A percentile compares a stretch with the other conserved stretches of the same genome.
phyloP scores from a whole-genome alignment of 2,888 invertebrate genomes.

The Meganola albula region DNA sequence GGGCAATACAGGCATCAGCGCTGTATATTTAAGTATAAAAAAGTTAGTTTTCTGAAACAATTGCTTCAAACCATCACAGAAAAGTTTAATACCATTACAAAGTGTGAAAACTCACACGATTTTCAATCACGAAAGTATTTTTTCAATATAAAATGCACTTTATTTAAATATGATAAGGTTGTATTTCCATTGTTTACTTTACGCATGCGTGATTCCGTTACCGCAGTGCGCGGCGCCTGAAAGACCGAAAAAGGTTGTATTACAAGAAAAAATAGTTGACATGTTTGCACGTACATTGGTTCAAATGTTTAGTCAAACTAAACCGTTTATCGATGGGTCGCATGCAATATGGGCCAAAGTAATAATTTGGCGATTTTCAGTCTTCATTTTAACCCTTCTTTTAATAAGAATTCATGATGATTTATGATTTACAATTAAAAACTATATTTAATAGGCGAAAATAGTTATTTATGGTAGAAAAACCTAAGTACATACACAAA shows the following conservation, averaged over 20 bases:
- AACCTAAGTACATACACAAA: too few relatives aligned
- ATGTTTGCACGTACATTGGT: conserved; percentile 41
- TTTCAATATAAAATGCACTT: conserved; percentile 25
- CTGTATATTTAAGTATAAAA: too few relatives aligned
- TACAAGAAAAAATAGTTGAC: conserved; percentile 42
- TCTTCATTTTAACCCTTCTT: background rate
- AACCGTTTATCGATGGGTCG: conserved; percentile 17
- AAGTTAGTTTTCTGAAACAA: too few relatives aligned
- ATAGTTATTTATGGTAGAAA: too few relatives aligned
- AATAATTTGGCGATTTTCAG: too few relatives aligned
- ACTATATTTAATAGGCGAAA: too few relatives aligned
- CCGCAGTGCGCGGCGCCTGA: conserved; percentile 76
- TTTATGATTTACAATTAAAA: too few relatives aligned
- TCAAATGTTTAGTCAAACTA: conserved; percentile 26
- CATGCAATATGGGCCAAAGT: conserved; percentile 32
- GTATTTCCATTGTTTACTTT: conserved; percentile 28
- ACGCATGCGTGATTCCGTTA: conserved; percentile 68
- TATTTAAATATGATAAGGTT: conserved; percentile 31
- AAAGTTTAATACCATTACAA: too few relatives aligned
- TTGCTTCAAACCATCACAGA: too few relatives aligned
- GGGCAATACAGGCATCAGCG: too few relatives aligned
- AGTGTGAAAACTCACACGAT: conserved; percentile 36
- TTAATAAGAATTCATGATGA: too few relatives aligned
- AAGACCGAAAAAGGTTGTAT: conserved; percentile 66
- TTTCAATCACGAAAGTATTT: conserved; percentile 44